Evolutionary conservation across 2,888 invertebrate species (phyloP), one percentile per base, ranked within the genome.

Genomic region (Lottia gigantea): DNA sequence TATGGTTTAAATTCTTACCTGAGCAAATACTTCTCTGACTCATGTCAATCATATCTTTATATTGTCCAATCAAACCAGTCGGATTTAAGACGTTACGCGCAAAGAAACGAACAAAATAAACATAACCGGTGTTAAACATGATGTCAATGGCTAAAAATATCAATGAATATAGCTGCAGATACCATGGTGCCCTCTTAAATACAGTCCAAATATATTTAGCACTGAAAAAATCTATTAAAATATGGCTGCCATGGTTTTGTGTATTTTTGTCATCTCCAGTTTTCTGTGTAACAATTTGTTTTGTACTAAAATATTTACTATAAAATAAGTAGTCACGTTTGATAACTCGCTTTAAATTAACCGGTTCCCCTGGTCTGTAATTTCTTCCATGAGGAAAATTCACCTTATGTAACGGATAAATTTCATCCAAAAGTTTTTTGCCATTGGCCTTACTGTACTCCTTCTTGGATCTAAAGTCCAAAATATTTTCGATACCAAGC

Each of bases 381-480:
- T 74, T 76, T 46, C 74, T 62, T 16, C 71, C 63, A 46, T 64
- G 74, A 14, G 73, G 83, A 62, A 70, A 71, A 63, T 74, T 77
- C 8, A 85, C 80, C 66, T 79, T 73, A 66, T 73, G 81, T 3
- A 82, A 62, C 15, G 76, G 71, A 70, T 80, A 86, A 40, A 73
- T 68, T 8, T 71, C 63, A 65, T 85, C 83, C 15, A 84, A 67
- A n/a, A 78, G 68, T 65, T 81, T 80, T 11, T 67, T 66, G 0
- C 83, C 83, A 8, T 74, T 68, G 0, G 80, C 76, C 8, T 73
- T 70, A 40, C 72, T 49, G 68, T 86, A 86, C 67, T 85, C 85
- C 1, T 64, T 68, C n/a, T 64, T 23, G 0, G 85, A 83, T 46
- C 86, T 75, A 62, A 82, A 79, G 74, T 86, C 86, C 45, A 86